Evolutionary conservation across 2,888 invertebrate species (phyloP).

Genomic region (Mimumesa dahlbomi): DNA sequence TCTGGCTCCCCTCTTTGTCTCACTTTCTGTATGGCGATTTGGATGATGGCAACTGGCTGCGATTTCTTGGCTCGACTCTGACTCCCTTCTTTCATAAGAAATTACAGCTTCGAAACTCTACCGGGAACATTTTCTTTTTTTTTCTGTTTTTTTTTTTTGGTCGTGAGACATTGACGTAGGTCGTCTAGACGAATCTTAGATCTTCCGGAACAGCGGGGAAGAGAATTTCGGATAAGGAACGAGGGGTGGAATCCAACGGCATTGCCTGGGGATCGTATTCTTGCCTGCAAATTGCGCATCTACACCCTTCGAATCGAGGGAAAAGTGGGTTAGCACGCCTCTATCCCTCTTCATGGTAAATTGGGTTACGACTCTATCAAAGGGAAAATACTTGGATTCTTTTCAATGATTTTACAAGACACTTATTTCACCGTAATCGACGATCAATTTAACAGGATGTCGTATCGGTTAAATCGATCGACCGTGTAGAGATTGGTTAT

Average conservation of each 20-base stretch:
- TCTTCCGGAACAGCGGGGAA: constrained; percentile 21
- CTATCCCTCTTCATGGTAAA: too few species aligned
- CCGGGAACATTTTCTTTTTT: neutral
- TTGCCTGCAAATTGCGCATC: constrained; percentile 31
- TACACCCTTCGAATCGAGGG: constrained; percentile 18
- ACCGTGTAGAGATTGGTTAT: too few species aligned
- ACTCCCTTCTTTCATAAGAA: constrained; percentile 38
- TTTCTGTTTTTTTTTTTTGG: constrained; percentile 19
- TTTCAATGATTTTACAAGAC: constrained; percentile 10
- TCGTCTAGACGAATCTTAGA: constrained; percentile 67
- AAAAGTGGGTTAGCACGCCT: constrained; percentile 68
- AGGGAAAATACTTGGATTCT: constrained; percentile 30
- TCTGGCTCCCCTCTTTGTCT: neutral
- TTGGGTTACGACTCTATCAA: constrained; percentile 53
- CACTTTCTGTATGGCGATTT: constrained; percentile 25
- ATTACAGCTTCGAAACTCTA: constrained; percentile 45
- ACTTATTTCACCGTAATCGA: neutral
- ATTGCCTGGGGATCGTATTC: constrained; percentile 18
- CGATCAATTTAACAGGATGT: neutral
- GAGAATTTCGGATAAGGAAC: constrained; percentile 31
- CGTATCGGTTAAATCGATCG: too few species aligned
- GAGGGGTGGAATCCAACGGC: constrained; percentile 34
- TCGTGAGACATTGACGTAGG: constrained; percentile 56
- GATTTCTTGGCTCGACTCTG: constrained; percentile 56
- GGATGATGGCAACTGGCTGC: constrained; percentile 23